Evolutionary conservation across 1,140 invertebrate species (phyloP).

Genomic region (Drosophila sproati): DNA sequence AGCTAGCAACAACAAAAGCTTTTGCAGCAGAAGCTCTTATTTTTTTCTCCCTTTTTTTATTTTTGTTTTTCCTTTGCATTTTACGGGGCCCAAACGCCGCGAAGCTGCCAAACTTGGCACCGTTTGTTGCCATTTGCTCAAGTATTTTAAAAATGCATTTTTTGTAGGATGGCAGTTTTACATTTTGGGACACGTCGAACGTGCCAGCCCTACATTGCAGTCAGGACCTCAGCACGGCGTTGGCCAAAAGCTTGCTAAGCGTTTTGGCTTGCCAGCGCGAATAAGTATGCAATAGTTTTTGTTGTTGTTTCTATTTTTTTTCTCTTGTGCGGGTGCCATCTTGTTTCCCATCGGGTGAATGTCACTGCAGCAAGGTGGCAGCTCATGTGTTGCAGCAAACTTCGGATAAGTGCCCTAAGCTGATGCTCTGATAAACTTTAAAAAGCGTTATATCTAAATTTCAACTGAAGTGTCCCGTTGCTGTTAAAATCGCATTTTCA

Average conservation of each 20-base stretch:
- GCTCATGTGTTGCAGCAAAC: conserved; percentile 35
- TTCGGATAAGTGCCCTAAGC: neutral
- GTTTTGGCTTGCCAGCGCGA: conserved; percentile 37
- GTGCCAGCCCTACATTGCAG: conserved; percentile 11
- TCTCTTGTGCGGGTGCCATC: conserved; percentile 38
- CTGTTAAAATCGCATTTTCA: conserved; percentile 53
- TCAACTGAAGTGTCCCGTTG: conserved; percentile 41
- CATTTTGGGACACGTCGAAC: conserved; percentile 57
- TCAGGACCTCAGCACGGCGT: conserved; percentile 18
- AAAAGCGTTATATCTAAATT: conserved; percentile 53
- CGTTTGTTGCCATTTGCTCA: conserved; percentile 80
- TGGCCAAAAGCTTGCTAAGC: conserved; percentile 32
- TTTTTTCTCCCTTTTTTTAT: conserved; percentile 14
- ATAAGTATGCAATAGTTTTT: conserved; percentile 56
- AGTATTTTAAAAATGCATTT: conserved; percentile 82
- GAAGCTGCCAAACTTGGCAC: conserved; percentile 81
- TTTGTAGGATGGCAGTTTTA: conserved; percentile 39
- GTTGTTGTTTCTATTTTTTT: neutral
- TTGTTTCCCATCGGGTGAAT: conserved; percentile 50
- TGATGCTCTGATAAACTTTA: conserved; percentile 41
- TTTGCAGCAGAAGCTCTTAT: conserved; percentile 15
- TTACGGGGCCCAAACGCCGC: conserved; percentile 62
- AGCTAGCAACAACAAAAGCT: conserved; percentile 34
- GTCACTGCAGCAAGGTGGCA: conserved; percentile 43
- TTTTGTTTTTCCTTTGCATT: conserved; percentile 62